Evolutionary conservation across 2,888 invertebrate species (phyloP), one percentile per base, ranked within the genome.

Genomic region (Aspidiotus destructor): DNA sequence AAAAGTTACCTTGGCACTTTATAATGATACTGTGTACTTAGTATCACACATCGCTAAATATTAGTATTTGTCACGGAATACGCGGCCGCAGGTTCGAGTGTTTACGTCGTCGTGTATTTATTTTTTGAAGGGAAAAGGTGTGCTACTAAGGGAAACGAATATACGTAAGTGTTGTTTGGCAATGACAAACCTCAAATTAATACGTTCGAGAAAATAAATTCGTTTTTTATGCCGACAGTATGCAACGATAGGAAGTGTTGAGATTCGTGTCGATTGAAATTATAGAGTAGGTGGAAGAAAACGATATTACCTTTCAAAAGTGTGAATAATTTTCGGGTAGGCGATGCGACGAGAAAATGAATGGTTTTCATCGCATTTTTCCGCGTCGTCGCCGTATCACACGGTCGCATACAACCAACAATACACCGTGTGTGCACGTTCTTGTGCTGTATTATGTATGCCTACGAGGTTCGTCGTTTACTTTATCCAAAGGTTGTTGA

Each of bases 31-130:
- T 28, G 28, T 28, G 28, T 28, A 28, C 28, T 28, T 28, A 28
- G 28, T 28, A 28, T 28, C 28, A 28, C 28, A 28, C 28, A 28
- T n/a, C 48, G 10, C 48, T 48, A 48, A n/a, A 48, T 48, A 48
- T 48, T 48, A 48, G 48, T 48, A 48, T 48, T 48, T n/a, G 48
- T 48, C 48, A 48, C 48, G 48, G n/a, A 48, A 48, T n/a, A 48
- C 48, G 10, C 48, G n/a, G 11, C n/a, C 48, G 48, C n/a, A 5
- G 28, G n/a, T 48, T 13, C 48, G 48, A n/a, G 48, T 48, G 48
- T 48, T 13, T n/a, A 48, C n/a, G 48, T 28, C 28, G 28, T 28
- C 28, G 28, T 28, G 28, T 28, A 28, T 28, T 28, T 28, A 28
- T 28, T 28, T 28, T 5, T 28, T 28, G 5, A 28, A 28, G 28